phyloP scores from a whole-genome alignment of 1,140 invertebrate genomes.

The Euwallacea similis region DNA sequence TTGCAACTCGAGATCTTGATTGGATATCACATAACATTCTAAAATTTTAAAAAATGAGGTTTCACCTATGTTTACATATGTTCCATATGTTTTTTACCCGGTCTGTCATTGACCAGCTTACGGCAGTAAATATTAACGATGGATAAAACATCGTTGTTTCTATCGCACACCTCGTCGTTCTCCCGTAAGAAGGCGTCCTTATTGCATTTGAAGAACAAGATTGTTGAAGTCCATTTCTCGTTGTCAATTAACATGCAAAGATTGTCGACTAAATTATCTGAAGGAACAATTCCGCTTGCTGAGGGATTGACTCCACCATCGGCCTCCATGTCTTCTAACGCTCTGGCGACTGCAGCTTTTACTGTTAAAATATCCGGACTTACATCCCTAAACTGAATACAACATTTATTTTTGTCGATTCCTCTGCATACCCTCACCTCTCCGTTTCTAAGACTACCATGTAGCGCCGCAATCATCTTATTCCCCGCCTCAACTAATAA shows the following conservation, averaged over 20 bases:
- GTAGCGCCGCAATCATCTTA: constrained; percentile 78
- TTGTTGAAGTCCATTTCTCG: constrained; percentile 64
- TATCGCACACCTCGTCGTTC: constrained; percentile 59
- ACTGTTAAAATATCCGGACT: constrained; percentile 60
- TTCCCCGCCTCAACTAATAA: constrained; percentile 88
- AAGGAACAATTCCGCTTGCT: constrained; percentile 51
- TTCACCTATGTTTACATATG: neutral
- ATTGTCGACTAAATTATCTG: constrained; percentile 56
- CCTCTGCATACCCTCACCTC: constrained; percentile 48
- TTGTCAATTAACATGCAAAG: constrained; percentile 65
- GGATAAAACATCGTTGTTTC: constrained; percentile 66
- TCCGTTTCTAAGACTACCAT: constrained; percentile 57
- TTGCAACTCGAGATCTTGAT: constrained; percentile 60
- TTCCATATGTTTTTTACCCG: constrained; percentile 56
- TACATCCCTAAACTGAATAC: constrained; percentile 59
- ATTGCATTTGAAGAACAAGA: constrained; percentile 65
- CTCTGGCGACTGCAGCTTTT: constrained; percentile 57
- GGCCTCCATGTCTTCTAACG: constrained; percentile 61
- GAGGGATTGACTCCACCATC: constrained; percentile 61
- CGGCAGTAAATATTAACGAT: constrained; percentile 73
- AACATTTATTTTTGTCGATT: neutral
- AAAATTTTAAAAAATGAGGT: constrained; percentile 9
- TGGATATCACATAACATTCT: constrained; percentile 52
- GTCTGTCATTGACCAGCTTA: constrained; percentile 67
- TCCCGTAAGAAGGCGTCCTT: constrained; percentile 65